Base-by-base conservation (phyloP, 2,113 vertebrate species). In the Drymodes brunneopygia region DNA sequence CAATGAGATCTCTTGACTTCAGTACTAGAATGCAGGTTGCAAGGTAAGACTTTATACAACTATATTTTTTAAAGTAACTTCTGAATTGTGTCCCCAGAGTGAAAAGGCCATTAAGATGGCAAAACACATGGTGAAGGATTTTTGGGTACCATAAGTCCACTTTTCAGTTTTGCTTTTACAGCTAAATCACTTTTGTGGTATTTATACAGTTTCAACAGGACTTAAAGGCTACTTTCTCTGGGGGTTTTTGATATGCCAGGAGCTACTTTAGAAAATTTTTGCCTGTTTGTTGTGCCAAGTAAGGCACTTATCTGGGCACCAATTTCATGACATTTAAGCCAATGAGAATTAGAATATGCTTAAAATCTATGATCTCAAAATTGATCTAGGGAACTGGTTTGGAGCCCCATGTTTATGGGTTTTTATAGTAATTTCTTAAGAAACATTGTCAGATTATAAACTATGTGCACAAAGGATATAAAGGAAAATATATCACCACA, bases 1-100 rank as follows among this genome's bases (percentile, higher is more conserved):
- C 98, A 85, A 98, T 98, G 98, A 98, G 98, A 92, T 98, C 98
- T 82, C 98, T 98, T 88, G 98, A 98, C 96, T 98, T 98, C 97
- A 98, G 91, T 89, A 98, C 98, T 86, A 98, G 98, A 94, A 98
- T 98, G 45, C 98, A 98, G 48, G 98, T 98, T 92, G 98, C 98
- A 97, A 98, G 98, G 98, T 98, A 98, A 98, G 98, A 62, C 31
- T 54, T 72, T 36, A 28, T 57, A 48, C 61, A 93, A 73, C 20
- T 38, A 29, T 45, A n/a, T 16, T 83, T 51, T 90, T 57, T 51
- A 29, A 82, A 47, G 11, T 66, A 45, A 77, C 6, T 57, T 93
- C 61, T 95, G 42, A 75, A 53, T 40, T 51, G 8, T 66, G 31
- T 86, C 3, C 15, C 17, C 47, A 15, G 13, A 75, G 15, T 44